Conservation (phyloP, 2,888 invertebrate species). For the Lottia scabra region DNA sequence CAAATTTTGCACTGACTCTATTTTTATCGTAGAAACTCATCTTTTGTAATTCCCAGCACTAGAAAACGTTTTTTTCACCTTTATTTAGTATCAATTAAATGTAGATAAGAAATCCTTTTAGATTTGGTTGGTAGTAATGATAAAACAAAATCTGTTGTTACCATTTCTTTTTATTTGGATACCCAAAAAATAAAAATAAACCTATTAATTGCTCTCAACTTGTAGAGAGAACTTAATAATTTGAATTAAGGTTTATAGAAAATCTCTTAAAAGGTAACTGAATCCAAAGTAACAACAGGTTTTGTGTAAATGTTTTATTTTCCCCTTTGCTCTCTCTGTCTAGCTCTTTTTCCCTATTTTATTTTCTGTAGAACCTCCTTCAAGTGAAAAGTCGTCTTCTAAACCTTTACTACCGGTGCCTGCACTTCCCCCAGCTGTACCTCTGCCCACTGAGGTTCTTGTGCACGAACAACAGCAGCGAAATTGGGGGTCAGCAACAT, state of each 20-base stretch:
- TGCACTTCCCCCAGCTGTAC: constrained; percentile 9
- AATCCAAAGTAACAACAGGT: neutral
- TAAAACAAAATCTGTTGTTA: neutral
- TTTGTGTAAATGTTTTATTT: neutral
- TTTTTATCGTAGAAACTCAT: constrained; percentile 1
- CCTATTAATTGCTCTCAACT: too few species aligned
- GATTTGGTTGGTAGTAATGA: neutral
- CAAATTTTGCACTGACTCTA: neutral
- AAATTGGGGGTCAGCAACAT: constrained; percentile 75
- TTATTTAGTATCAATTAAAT: neutral
- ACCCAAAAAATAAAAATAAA: too few species aligned
- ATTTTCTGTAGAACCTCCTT: constrained; percentile 40
- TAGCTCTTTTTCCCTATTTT: constrained; percentile 36
- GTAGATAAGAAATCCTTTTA: neutral
- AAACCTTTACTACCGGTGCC: constrained; percentile 30
- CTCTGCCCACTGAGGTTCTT: neutral
- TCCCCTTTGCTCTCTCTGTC: constrained; percentile 9
- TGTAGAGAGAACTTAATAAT: too few species aligned
- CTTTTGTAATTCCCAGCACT: constrained; percentile 6
- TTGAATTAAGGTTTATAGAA: too few species aligned
- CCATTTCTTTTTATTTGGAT: too few species aligned
- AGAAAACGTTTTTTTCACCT: neutral
- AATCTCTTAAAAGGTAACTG: too few species aligned
- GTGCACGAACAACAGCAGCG: constrained; percentile 14
- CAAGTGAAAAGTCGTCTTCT: constrained; percentile 33